These are phyloP conservation scores for Lycodopsis pacificus DNA, from an alignment of 2,797 vertebrate species.

Conservation along the genomic window DNA sequence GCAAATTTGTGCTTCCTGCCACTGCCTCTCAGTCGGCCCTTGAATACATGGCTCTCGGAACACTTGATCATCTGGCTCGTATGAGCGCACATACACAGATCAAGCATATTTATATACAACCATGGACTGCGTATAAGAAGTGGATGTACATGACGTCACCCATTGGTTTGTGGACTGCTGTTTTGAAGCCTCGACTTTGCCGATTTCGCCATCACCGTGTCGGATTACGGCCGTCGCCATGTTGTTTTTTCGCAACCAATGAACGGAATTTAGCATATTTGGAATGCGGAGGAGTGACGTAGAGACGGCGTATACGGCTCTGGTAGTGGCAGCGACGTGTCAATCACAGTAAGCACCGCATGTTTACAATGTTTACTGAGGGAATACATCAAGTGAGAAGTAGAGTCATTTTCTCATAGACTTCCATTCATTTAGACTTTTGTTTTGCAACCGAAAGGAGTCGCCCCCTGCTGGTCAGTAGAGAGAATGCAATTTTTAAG, in stretches of 20 bases:
- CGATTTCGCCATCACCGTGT: no score
- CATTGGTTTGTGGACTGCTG: not conserved
- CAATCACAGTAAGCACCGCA: not conserved
- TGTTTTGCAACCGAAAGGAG: not conserved
- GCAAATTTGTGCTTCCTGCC: constrained; percentile 65
- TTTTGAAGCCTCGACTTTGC: no score
- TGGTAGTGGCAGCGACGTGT: not conserved
- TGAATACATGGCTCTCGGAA: constrained; percentile 38
- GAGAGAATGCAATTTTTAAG: not conserved
- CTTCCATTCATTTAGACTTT: not conserved
- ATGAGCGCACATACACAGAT: constrained; percentile 17
- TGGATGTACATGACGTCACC: not conserved
- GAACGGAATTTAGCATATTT: not conserved
- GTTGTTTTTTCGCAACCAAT: not conserved
- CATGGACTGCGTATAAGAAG: not conserved
- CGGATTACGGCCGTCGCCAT: not conserved
- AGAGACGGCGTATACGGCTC: not conserved
- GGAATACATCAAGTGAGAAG: no score
- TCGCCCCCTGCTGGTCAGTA: not conserved
- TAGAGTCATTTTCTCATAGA: not conserved
- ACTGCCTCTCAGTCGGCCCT: constrained; percentile 56
- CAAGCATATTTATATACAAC: constrained; percentile 27
- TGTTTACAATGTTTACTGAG: no score
- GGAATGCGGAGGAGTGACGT: not conserved
- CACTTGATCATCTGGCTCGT: constrained; percentile 34